A percentile compares a stretch with the other conserved stretches of the same genome.
phyloP scores from a whole-genome alignment of 2,797 vertebrate genomes.

The Erethizon dorsatum region DNA sequence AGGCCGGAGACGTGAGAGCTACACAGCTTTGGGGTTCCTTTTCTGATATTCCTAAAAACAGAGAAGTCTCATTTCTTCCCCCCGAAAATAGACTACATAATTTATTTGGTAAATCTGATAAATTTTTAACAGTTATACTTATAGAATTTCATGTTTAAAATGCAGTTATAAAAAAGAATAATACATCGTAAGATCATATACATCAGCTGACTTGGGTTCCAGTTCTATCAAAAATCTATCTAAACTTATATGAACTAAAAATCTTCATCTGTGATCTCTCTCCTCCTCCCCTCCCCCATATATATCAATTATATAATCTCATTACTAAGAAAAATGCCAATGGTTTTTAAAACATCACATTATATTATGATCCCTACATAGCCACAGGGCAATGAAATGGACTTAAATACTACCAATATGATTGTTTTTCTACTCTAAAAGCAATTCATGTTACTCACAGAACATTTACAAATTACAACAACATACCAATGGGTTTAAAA shows the following conservation, averaged over 20 bases:
- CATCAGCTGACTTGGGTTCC: background rate
- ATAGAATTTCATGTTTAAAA: slow-evolving; percentile 29
- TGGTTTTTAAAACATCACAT: background rate
- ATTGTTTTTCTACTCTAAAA: slow-evolving; percentile 44
- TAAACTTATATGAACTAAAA: slow-evolving; percentile 20
- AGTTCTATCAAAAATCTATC: slow-evolving; percentile 6
- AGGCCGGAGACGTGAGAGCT: background rate
- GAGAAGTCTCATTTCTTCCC: background rate
- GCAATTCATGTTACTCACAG: background rate
- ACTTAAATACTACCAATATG: slow-evolving; percentile 31
- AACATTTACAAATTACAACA: slow-evolving; percentile 27
- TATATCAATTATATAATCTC: background rate
- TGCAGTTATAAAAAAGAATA: slow-evolving; percentile 49
- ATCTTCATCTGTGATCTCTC: background rate
- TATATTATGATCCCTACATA: background rate
- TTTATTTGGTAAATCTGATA: slow-evolving; percentile 21
- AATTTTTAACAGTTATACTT: background rate
- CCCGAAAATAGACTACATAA: background rate
- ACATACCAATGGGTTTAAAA: background rate
- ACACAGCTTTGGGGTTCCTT: background rate
- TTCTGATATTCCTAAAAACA: slow-evolving; percentile 10
- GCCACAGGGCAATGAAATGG: slow-evolving; percentile 19
- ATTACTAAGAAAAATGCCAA: background rate
- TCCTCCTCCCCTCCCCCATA: background rate
- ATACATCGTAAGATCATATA: background rate